phyloP scores from a whole-genome alignment of 2,888 invertebrate species.

The Lumbricus terrestris region DNA sequence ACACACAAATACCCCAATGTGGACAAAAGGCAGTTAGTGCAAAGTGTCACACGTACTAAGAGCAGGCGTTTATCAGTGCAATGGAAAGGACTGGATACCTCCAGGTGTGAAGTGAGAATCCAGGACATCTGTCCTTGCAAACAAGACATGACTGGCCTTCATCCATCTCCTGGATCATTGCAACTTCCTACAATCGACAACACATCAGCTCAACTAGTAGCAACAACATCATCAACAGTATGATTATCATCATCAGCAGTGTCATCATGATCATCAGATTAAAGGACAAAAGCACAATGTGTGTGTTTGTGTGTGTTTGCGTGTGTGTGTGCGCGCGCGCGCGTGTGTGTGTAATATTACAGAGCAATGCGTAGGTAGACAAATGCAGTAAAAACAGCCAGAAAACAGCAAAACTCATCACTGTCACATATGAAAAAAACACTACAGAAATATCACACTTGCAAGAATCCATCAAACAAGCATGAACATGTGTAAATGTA shows the following conservation, averaged over 20 bases:
- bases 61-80: background rate
- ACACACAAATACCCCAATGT: background rate
- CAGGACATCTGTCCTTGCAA: constrained; percentile 80
- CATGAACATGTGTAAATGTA: background rate
- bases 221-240: background rate
- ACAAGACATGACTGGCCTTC: constrained; percentile 82
- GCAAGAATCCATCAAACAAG: too few relatives aligned
- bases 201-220: background rate
- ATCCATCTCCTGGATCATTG: constrained; percentile 78
- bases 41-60: background rate
- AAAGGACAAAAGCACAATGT: background rate
- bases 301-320: too few relatives aligned
- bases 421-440: background rate
- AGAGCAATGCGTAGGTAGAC: too few relatives aligned
- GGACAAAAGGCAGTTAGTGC: background rate
- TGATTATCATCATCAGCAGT: background rate
- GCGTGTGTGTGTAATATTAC: too few relatives aligned
- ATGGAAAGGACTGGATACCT: constrained; percentile 65
- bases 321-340: too few relatives aligned
- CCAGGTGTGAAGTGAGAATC: constrained; percentile 82
- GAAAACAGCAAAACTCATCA: background rate
- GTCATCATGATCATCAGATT: background rate
- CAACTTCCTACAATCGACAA: background rate
- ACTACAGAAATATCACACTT: background rate
- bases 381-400: too few relatives aligned